Evolutionary conservation across 2,113 vertebrate species (phyloP).

Genomic region (Tinamus guttatus): DNA sequence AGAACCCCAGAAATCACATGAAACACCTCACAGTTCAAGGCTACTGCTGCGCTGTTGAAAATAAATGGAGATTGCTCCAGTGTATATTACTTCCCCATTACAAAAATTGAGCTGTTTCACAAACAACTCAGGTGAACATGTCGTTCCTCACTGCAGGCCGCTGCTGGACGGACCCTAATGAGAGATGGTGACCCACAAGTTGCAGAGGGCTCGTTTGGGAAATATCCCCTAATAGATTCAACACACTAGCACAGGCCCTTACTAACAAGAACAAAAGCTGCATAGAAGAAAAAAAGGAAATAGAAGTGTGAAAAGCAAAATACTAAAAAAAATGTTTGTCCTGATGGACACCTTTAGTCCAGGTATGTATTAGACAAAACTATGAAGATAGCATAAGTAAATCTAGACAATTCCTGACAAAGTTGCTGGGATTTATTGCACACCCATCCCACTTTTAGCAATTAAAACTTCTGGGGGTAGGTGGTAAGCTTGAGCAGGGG

Average conservation of each 20-base stretch:
- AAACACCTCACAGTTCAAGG: not conserved
- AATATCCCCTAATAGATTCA: not conserved
- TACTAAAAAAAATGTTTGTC: not conserved
- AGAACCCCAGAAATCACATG: not conserved
- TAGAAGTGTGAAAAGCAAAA: not conserved
- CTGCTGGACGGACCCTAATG: not conserved
- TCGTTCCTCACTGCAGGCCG: fast-evolving
- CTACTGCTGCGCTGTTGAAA: not conserved
- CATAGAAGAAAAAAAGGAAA: not conserved
- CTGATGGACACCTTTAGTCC: not conserved
- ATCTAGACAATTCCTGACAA: not conserved
- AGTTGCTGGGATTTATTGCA: not conserved
- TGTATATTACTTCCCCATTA: not conserved
- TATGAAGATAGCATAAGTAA: not conserved
- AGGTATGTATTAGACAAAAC: not conserved
- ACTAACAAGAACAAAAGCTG: not conserved
- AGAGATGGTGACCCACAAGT: fast-evolving
- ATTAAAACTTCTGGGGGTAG: not conserved
- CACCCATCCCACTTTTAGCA: not conserved
- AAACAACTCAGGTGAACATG: not conserved
- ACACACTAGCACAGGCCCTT: not conserved
- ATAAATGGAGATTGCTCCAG: not conserved
- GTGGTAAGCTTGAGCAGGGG: no score
- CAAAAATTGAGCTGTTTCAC: not conserved
- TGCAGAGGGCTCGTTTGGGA: not conserved